These are phyloP conservation scores for Eretmocerus hayati DNA, from an alignment of 2,888 invertebrate species.

Conservation along the genomic window DNA sequence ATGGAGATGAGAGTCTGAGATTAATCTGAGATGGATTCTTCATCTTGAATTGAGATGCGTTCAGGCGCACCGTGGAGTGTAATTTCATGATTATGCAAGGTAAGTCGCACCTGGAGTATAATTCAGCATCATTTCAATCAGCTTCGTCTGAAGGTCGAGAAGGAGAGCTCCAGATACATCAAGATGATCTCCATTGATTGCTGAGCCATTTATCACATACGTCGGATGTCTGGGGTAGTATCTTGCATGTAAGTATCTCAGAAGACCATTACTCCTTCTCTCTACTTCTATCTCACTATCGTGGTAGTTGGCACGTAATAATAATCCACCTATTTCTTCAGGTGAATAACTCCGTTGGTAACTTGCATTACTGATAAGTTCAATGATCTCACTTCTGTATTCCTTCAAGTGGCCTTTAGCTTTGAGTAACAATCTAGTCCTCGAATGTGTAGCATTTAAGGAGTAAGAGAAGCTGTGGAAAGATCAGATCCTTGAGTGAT, in stretches of 20 bases:
- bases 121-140: constrained; percentile 62
- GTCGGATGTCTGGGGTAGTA: constrained; percentile 50
- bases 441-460: too few species aligned
- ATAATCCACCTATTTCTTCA: constrained; percentile 50
- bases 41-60: background rate
- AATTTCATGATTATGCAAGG: background rate
- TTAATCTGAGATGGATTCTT: too few species aligned
- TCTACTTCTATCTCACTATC: constrained; percentile 60
- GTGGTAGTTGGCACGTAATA: constrained; percentile 52
- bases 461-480: too few species aligned
- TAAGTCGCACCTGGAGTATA: constrained; percentile 53
- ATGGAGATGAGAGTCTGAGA: too few species aligned
- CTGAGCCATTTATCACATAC: constrained; percentile 54
- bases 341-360: constrained; percentile 44
- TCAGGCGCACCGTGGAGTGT: background rate
- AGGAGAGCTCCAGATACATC: constrained; percentile 57
- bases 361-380: too few species aligned
- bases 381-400: too few species aligned
- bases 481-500: too few species aligned
- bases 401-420: too few species aligned
- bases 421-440: too few species aligned
- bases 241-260: constrained; percentile 51
- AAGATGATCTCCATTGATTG: constrained; percentile 53
- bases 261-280: constrained; percentile 38
- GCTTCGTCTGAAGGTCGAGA: constrained; percentile 53